A percentile compares a stretch with the other conserved stretches of the same genome.
These are phyloP conservation scores for Steinernema scapterisci DNA, from an alignment of 2,888 invertebrate species.

Conservation along the genomic window DNA sequence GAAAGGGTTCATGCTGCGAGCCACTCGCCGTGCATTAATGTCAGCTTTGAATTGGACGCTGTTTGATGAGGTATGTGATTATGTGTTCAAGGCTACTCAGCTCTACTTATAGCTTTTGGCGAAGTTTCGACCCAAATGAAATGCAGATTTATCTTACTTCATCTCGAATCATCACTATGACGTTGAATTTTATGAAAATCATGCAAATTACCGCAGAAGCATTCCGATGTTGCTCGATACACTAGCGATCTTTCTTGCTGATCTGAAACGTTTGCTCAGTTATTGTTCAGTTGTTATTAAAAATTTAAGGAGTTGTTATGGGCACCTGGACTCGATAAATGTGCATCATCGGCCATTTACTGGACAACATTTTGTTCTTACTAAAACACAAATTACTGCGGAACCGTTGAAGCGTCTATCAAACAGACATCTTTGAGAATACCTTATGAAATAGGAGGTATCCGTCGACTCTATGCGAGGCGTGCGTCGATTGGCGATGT, in stretches of 20 bases:
- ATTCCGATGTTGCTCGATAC: too few species aligned
- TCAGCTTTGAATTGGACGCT: constrained; percentile 43
- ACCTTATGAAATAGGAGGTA: constrained; percentile 13
- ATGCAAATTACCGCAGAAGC: too few species aligned
- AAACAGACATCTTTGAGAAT: not conserved
- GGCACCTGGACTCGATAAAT: not conserved
- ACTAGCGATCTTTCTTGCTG: too few species aligned
- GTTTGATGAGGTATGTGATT: constrained; percentile 40
- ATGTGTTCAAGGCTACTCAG: not conserved
- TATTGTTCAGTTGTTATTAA: too few species aligned
- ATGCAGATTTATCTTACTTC: not conserved
- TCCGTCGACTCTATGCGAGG: not conserved
- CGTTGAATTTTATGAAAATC: too few species aligned
- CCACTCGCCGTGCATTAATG: constrained; percentile 38
- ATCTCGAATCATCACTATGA: too few species aligned
- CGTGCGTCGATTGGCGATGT: not conserved
- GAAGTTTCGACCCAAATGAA: not conserved
- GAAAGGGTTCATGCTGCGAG: constrained; percentile 39
- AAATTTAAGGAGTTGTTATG: not conserved
- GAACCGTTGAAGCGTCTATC: not conserved
- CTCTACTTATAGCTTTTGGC: not conserved
- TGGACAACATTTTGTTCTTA: not conserved
- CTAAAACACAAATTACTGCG: constrained; percentile 21
- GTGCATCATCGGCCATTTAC: not conserved
- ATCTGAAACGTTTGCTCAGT: too few species aligned